These are phyloP conservation scores for Drosophila insularis DNA, from an alignment of 1,140 invertebrate genomes.

Conservation along the genomic window DNA sequence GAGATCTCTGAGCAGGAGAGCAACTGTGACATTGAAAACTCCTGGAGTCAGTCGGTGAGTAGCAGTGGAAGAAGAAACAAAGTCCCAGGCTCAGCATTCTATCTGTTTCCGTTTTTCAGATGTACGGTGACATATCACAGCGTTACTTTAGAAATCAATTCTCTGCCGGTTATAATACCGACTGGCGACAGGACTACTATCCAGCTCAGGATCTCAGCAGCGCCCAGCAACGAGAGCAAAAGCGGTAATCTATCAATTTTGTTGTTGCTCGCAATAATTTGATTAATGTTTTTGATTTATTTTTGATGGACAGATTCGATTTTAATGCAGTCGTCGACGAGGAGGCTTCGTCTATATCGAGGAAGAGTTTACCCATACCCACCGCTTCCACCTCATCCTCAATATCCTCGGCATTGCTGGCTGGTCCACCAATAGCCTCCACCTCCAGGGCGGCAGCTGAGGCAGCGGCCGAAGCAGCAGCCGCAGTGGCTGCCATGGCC, in stretches of 20 bases:
- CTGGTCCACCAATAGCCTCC: slow-evolving; percentile 72
- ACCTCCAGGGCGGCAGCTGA: slow-evolving; percentile 66
- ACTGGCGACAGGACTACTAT: slow-evolving; percentile 77
- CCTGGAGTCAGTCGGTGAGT: slow-evolving; percentile 85
- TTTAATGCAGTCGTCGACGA: slow-evolving; percentile 60
- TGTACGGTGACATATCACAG: slow-evolving; percentile 76
- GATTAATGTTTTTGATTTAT: background rate
- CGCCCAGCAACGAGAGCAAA: slow-evolving; percentile 50
- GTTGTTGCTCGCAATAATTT: background rate
- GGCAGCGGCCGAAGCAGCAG: slow-evolving; percentile 49
- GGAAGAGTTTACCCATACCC: slow-evolving; percentile 45
- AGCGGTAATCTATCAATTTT: slow-evolving; percentile 41
- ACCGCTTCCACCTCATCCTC: slow-evolving; percentile 54
- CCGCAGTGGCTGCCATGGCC: slow-evolving; percentile 33
- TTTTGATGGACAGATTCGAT: slow-evolving; percentile 59
- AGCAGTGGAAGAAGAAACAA: background rate
- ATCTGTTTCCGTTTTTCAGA: slow-evolving; percentile 31
- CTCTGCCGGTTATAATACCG: slow-evolving; percentile 65
- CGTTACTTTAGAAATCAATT: slow-evolving; percentile 76
- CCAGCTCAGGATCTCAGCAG: slow-evolving; percentile 72
- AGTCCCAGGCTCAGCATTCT: background rate
- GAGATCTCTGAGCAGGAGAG: slow-evolving; percentile 92
- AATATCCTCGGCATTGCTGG: slow-evolving; percentile 66
- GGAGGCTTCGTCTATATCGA: slow-evolving; percentile 43
- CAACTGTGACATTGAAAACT: slow-evolving; percentile 88